Base-by-base conservation (phyloP, 2,888 invertebrate species). In the Sarcophaga variegata region DNA sequence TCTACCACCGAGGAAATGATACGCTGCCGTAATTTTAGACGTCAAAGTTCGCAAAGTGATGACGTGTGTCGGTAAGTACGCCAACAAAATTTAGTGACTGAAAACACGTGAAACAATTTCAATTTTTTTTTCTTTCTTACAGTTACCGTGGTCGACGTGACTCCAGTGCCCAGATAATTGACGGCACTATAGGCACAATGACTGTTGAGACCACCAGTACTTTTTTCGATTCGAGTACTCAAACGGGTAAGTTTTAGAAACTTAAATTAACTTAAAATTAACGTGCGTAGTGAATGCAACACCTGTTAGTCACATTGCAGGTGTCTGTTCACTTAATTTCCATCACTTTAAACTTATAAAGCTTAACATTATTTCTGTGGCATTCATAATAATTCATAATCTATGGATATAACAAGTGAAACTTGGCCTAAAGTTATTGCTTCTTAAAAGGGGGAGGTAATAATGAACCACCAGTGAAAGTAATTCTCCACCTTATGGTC, bases 1-100 rank as follows among this genome's bases (percentile, higher is more conserved):
- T 97, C 97, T 4, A 98, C 98, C 11, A 98, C 97, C 0, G 98
- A 98, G 91, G 98, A 98, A 93, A 98, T 98, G 97, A 98, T 98
- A 86, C 95, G 98, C 12, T 98, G 98, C 91, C 95, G 98, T 54
- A 98, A 98, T 92, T 98, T 98, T 92, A 95, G 98, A n/a, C 95
- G 98, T 22, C 97, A 97, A 93, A 97, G 97, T 91, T 97, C 97
- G 1, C 98, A 98, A 93, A 97, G 97, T 90, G 98, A 98, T 90
- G 97, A 97, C 91, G 95, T 95, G 14, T 95, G 95, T 89, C 94
- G 96, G 89, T 96, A 94, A 88, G 90, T 89, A 25, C 8, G 2
- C 17, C 6, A 59, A 60, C 45, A 22, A 20, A 5, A 25, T n/a
- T 25, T 69, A 14, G 4, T 49, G 47, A 2, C 20, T 59, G 20